Evolutionary conservation across 2,113 vertebrate genomes (phyloP), one percentile per base, ranked within the genome.

Genomic region (Perca fluviatilis): DNA sequence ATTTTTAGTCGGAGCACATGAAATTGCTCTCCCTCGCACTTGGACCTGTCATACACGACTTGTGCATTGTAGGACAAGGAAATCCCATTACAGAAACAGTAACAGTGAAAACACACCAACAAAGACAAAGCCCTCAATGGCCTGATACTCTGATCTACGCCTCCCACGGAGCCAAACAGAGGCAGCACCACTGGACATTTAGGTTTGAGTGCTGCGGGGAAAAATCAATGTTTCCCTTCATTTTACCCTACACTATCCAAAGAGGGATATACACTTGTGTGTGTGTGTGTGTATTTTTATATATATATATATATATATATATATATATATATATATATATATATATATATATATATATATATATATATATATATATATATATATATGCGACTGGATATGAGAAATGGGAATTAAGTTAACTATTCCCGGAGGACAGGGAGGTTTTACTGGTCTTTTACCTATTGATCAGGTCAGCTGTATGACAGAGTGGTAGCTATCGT

Each of bases 401-500:
- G 51, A 64, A 62, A 61, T 49, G 30, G 25, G 51, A 18, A 54
- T 65, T 11, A 15, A 25, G 40, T 66, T 46, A 72, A 63, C 46
- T 10, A 21, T 58, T 69, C 27, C 36, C 0, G 19, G 46, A 2
- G 12, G 2, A 4, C 23, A 36, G 23, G 23, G 25, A 58, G 30
- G 13, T 4, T 74, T 62, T 64, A 33, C n/a, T 14, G 49, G 58
- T 49, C 43, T 15, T 43, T 43, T 83, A 19, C 47, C 56, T 43
- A 33, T 27, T 25, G 27, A 64, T 78, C 23, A 47, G 33, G 30
- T 30, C 27, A 58, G 70, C 47, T 58, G 23, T 5, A 1, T 12
- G 2, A 25, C 33, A 47, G 19, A 18, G 60, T 66, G 74, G 54
- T 86, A 69, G 30, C 80, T 67, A 30, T 80, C 63, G 12, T 76